Conservation (phyloP, 1,140 invertebrate species). For the Argopecten irradians region DNA sequence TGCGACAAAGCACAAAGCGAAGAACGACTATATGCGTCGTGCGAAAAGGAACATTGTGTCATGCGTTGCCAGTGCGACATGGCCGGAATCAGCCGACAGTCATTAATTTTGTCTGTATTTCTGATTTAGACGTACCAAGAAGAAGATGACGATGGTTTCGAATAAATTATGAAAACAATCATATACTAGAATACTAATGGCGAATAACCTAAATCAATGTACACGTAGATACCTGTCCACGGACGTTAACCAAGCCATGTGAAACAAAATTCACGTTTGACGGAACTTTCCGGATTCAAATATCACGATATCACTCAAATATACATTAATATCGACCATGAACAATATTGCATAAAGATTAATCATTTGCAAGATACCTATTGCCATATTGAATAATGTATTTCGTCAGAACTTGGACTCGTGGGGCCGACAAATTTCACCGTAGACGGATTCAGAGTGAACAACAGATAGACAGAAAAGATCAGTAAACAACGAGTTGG, state of each 20-base stretch:
- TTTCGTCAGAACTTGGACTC: background rate
- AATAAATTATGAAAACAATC: too few species aligned
- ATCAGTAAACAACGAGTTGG: background rate
- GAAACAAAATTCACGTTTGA: background rate
- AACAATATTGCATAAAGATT: background rate
- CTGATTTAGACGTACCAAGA: too few species aligned
- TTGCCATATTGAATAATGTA: background rate
- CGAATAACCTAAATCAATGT: too few species aligned
- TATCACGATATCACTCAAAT: background rate
- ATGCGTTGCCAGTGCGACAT: too few species aligned
- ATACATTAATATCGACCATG: background rate
- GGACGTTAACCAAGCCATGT: background rate
- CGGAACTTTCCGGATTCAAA: background rate
- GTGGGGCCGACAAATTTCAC: background rate
- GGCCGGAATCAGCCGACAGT: too few species aligned
- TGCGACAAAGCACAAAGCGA: too few species aligned
- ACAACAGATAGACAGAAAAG: background rate
- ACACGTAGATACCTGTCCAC: too few species aligned
- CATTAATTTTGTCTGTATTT: too few species aligned
- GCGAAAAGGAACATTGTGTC: too few species aligned
- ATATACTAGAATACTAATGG: too few species aligned
- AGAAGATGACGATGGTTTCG: too few species aligned
- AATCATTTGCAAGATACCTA: background rate
- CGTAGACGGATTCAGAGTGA: background rate
- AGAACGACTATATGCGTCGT: too few species aligned